Conservation (phyloP, 2,888 invertebrate species). For the Seira musarum region DNA sequence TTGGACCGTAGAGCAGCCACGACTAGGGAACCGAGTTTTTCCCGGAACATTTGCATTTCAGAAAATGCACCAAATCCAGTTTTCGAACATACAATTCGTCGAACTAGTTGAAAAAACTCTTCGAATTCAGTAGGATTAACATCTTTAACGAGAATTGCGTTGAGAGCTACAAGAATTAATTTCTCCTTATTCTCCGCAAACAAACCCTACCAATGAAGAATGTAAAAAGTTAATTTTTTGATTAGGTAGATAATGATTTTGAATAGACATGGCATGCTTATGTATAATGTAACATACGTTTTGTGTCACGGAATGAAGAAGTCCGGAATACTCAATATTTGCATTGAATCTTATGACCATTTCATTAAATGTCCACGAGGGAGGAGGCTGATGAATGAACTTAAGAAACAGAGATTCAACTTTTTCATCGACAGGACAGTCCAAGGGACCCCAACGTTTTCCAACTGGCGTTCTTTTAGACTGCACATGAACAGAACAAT, state of each 20-base stretch:
- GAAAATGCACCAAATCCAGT: conserved; percentile 98
- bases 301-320: conserved; percentile 95
- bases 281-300: conserved; percentile 80
- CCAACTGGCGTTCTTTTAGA: conserved; percentile 89
- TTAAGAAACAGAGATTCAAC: conserved; percentile 91
- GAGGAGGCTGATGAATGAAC: conserved; percentile 80
- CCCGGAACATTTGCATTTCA: conserved; percentile 92
- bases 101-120: conserved; percentile 94
- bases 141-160: conserved; percentile 84
- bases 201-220: conserved; percentile 81
- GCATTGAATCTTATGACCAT: conserved; percentile 96
- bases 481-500: conserved; percentile 95
- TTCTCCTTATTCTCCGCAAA: conserved; percentile 99
- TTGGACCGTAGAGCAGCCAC: conserved; percentile 87
- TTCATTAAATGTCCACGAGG: conserved; percentile 80
- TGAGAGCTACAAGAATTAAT: conserved; percentile 91
- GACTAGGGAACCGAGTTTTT: conserved; percentile 94
- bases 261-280: neutral
- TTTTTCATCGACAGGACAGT: conserved; percentile 92
- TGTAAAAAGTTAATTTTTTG: neutral
- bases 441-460: conserved; percentile 90
- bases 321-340: conserved; percentile 97
- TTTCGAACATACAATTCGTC: conserved; percentile 96
- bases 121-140: conserved; percentile 81
- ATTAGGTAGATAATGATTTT: neutral